These are phyloP conservation scores for Macrotrachela quadricornifera DNA, from an alignment of 1,140 invertebrate species.

Conservation along the genomic window DNA sequence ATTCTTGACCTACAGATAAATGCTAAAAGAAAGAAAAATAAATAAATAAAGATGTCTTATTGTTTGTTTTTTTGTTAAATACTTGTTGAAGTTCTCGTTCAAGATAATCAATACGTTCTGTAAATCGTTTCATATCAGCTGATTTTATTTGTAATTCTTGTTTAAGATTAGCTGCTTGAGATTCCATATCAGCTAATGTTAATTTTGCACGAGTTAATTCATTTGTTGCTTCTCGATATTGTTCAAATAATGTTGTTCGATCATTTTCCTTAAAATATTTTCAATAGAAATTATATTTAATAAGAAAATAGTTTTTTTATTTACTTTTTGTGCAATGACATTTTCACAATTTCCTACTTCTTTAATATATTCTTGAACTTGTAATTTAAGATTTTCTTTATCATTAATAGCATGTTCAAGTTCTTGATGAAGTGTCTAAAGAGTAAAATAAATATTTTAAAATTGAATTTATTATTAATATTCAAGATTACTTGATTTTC, in stretches of 20 bases:
- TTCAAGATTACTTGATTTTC: slow-evolving; percentile 29
- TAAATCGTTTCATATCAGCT: slow-evolving; percentile 19
- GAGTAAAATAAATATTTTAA: too few relatives aligned
- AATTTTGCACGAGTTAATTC: slow-evolving; percentile 27
- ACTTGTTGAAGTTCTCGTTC: slow-evolving; percentile 24
- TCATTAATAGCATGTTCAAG: slow-evolving; percentile 24
- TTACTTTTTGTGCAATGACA: slow-evolving; percentile 17
- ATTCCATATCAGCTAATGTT: slow-evolving; percentile 24
- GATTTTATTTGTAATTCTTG: slow-evolving; percentile 27
- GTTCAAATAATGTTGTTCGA: slow-evolving; percentile 23
- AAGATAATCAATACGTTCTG: slow-evolving; percentile 22
- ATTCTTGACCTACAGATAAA: slow-evolving; percentile 20
- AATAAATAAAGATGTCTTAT: too few relatives aligned
- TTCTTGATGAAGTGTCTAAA: slow-evolving; percentile 18
- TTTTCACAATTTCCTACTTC: slow-evolving; percentile 27
- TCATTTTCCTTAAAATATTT: slow-evolving; percentile 29
- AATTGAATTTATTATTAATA: too few relatives aligned
- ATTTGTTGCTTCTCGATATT: slow-evolving; percentile 23
- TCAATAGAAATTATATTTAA: too few relatives aligned
- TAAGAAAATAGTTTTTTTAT: too few relatives aligned
- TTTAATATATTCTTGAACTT: slow-evolving; percentile 27
- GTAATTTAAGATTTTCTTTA: slow-evolving; percentile 20
- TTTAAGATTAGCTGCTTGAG: slow-evolving; percentile 23
- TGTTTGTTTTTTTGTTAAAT: too few relatives aligned
- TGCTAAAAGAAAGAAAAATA: slow-evolving; percentile 6